Conservation (phyloP, 1,140 invertebrate species). For the Cherax quadricarinatus region DNA sequence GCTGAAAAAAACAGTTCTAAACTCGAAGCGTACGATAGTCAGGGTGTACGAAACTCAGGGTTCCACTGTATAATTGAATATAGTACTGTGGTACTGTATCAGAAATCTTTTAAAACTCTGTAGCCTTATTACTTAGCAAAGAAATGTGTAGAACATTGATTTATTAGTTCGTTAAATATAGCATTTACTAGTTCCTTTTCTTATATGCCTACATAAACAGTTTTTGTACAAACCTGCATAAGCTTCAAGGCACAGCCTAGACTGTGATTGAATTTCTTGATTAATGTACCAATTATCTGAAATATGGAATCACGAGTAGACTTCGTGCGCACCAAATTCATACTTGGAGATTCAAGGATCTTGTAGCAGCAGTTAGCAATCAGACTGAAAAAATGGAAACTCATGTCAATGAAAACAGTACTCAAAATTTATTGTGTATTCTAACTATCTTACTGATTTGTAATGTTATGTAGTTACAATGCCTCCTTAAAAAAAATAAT, state of each 20-base stretch:
- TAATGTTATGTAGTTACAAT: background rate
- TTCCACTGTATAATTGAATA: too few species aligned
- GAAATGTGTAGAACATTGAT: too few species aligned
- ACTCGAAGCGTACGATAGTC: too few species aligned
- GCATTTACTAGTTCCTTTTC: too few species aligned
- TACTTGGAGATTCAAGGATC: slow-evolving; percentile 82
- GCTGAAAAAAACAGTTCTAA: too few species aligned
- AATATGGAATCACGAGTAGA: slow-evolving; percentile 83
- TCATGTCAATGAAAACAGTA: background rate
- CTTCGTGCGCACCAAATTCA: slow-evolving; percentile 81
- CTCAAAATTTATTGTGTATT: background rate
- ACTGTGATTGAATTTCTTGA: slow-evolving; percentile 89
- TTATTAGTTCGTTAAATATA: too few species aligned
- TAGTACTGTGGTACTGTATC: too few species aligned
- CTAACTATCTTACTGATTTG: background rate
- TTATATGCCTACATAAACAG: background rate
- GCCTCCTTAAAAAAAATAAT: background rate
- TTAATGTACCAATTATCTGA: slow-evolving; percentile 87
- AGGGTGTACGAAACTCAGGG: too few species aligned
- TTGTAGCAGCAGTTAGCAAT: slow-evolving; percentile 86
- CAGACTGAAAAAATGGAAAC: slow-evolving; percentile 79
- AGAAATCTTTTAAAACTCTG: too few species aligned
- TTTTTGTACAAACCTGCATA: slow-evolving; percentile 80
- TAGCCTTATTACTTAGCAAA: too few species aligned
- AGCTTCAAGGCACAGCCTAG: slow-evolving; percentile 83